These are phyloP conservation scores for Pyrocoelia pectoralis DNA, from an alignment of 2,888 invertebrate species.

Conservation along the genomic window DNA sequence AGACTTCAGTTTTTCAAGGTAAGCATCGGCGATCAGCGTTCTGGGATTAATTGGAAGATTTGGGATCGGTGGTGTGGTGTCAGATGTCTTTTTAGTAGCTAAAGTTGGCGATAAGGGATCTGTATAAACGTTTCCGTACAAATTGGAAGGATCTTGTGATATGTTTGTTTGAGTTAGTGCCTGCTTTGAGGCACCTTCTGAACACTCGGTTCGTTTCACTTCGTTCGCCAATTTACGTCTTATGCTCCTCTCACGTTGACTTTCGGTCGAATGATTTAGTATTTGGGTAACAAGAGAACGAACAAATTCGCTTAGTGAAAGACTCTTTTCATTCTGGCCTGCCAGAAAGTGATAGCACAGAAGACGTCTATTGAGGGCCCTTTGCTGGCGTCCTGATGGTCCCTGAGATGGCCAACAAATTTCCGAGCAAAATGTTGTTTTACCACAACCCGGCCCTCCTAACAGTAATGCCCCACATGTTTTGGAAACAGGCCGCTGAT, in stretches of 20 bases:
- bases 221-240: conserved; percentile 52
- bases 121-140: conserved; percentile 53
- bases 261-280: conserved; percentile 71
- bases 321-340: conserved; percentile 84
- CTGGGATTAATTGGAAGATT: conserved; percentile 66
- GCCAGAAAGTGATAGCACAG: conserved; percentile 90
- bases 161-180: conserved; percentile 39
- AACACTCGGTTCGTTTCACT: conserved; percentile 23
- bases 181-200: conserved; percentile 26
- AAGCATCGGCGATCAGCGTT: conserved; percentile 77
- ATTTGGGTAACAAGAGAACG: conserved; percentile 86
- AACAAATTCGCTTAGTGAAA: conserved; percentile 87
- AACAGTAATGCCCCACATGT: conserved; percentile 89
- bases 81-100: conserved; percentile 45
- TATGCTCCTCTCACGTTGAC: conserved; percentile 59
- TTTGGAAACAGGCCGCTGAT: conserved; percentile 85
- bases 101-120: conserved; percentile 48
- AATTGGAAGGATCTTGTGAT: conserved; percentile 47
- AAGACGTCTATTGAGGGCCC: conserved; percentile 78
- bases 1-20: conserved; percentile 77
- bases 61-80: conserved; percentile 59
- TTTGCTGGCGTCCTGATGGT: conserved; percentile 72
- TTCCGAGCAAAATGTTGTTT: conserved; percentile 89
- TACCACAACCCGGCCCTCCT: conserved; percentile 91
- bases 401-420: conserved; percentile 75